Conservation (phyloP, 2,113 vertebrate genomes). For the Ptychochromis oligacanthus region DNA sequence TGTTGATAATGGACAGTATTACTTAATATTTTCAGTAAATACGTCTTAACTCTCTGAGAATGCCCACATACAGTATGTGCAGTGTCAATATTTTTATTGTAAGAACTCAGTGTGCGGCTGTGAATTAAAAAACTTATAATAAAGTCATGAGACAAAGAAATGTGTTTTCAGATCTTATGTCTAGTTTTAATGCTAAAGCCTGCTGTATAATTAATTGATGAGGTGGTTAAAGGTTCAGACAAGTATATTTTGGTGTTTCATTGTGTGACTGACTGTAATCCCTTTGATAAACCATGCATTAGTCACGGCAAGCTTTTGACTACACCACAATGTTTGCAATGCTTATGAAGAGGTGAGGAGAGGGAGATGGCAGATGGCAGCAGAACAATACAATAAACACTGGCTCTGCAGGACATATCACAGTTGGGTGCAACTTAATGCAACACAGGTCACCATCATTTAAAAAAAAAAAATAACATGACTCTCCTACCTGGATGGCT, state of each 20-base stretch:
- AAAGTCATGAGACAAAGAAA: neutral
- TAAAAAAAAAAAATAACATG: neutral
- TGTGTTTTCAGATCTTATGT: neutral
- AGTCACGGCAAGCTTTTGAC: neutral
- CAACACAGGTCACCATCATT: neutral
- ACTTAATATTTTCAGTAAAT: constrained; percentile 34
- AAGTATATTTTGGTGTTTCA: neutral
- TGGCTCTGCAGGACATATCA: neutral
- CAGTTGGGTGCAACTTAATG: neutral
- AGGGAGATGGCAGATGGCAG: constrained; percentile 38
- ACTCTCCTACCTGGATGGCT: constrained; percentile 85
- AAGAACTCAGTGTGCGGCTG: neutral
- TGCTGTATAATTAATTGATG: neutral
- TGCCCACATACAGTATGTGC: neutral
- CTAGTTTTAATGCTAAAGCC: neutral
- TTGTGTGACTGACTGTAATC: constrained; percentile 20
- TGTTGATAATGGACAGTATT: neutral
- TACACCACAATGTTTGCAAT: constrained; percentile 50
- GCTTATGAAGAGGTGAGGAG: constrained; percentile 56
- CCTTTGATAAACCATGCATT: constrained; percentile 12
- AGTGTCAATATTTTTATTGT: constrained; percentile 6
- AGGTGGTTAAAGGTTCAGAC: neutral
- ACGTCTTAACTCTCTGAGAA: neutral
- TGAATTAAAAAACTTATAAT: neutral
- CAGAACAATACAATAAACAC: constrained; percentile 32